These are phyloP conservation scores for Acestrorhynchus altus DNA, from an alignment of 2,797 vertebrate genomes.

Conservation along the genomic window DNA sequence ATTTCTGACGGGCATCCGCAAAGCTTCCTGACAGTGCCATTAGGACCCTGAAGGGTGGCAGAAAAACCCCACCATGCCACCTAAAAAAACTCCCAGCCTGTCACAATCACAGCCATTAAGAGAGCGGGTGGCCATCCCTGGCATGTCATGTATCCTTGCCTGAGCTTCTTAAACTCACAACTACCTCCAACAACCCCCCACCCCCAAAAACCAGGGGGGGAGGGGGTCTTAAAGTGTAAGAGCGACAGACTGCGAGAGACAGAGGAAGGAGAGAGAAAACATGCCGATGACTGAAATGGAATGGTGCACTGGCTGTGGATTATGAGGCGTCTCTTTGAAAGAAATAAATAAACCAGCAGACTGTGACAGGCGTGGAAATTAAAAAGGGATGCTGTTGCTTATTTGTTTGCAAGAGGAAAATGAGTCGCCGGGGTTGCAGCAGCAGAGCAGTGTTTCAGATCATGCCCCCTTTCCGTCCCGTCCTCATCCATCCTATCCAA, in stretches of 20 bases:
- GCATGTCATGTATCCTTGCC: slow-evolving; percentile 30
- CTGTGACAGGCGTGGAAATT: slow-evolving; percentile 74
- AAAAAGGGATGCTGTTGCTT: slow-evolving; percentile 61
- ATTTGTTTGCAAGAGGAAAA: slow-evolving; percentile 25
- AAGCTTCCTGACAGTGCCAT: slow-evolving; percentile 43
- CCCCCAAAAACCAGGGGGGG: neutral
- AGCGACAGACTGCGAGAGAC: neutral
- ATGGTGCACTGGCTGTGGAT: slow-evolving; percentile 59
- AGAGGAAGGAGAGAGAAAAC: slow-evolving; percentile 5
- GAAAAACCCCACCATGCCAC: slow-evolving; percentile 22
- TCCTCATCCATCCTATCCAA: slow-evolving; percentile 6
- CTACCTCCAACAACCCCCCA: slow-evolving; percentile 21
- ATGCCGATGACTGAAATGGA: slow-evolving; percentile 21
- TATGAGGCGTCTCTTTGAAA: slow-evolving; percentile 57
- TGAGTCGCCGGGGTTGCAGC: slow-evolving; percentile 6
- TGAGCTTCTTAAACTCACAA: slow-evolving; percentile 37
- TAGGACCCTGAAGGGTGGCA: slow-evolving; percentile 47
- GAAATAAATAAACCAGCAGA: slow-evolving; percentile 66
- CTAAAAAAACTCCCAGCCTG: slow-evolving; percentile 41
- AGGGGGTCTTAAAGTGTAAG: neutral
- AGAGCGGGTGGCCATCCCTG: slow-evolving; percentile 30
- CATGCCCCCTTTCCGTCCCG: neutral
- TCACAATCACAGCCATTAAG: slow-evolving; percentile 51
- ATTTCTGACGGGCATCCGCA: slow-evolving; percentile 37
- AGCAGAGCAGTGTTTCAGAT: neutral